These are phyloP conservation scores for Arion vulgaris DNA, from an alignment of 1,140 invertebrate species.

Conservation along the genomic window DNA sequence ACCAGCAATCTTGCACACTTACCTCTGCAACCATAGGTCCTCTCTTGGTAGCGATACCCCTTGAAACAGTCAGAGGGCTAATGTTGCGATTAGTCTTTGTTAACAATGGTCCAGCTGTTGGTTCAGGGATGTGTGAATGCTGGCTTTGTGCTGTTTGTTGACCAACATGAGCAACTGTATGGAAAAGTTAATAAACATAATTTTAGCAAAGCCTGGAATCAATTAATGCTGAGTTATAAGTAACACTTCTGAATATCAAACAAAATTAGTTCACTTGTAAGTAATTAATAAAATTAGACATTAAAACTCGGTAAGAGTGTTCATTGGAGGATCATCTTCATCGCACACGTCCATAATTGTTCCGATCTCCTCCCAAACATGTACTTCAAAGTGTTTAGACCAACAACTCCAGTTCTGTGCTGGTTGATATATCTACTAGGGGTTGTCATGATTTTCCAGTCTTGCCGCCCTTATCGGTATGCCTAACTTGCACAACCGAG, in stretches of 20 bases:
- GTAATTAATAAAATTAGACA: too few species aligned
- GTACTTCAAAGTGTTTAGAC: too few species aligned
- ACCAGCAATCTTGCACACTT: not conserved
- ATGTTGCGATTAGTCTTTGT: constrained; percentile 35
- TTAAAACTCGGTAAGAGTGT: too few species aligned
- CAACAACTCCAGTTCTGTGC: too few species aligned
- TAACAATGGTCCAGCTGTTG: not conserved
- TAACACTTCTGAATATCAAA: not conserved
- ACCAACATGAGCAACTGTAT: not conserved
- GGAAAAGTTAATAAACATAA: not conserved
- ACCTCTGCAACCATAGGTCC: constrained; percentile 71
- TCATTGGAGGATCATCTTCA: too few species aligned
- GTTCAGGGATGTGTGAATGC: not conserved
- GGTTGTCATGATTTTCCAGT: too few species aligned
- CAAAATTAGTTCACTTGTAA: too few species aligned
- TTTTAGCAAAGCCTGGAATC: not conserved
- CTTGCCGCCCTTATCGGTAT: too few species aligned
- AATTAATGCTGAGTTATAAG: not conserved
- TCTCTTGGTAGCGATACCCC: constrained; percentile 73
- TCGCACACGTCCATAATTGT: too few species aligned
- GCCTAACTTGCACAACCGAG: too few species aligned
- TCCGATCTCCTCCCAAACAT: too few species aligned
- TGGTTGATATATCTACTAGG: too few species aligned
- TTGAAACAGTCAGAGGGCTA: constrained; percentile 67
- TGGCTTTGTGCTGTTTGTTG: not conserved